Evolutionary conservation across 2,888 invertebrate species (phyloP).

Genomic region (Teleiodes luculella): DNA sequence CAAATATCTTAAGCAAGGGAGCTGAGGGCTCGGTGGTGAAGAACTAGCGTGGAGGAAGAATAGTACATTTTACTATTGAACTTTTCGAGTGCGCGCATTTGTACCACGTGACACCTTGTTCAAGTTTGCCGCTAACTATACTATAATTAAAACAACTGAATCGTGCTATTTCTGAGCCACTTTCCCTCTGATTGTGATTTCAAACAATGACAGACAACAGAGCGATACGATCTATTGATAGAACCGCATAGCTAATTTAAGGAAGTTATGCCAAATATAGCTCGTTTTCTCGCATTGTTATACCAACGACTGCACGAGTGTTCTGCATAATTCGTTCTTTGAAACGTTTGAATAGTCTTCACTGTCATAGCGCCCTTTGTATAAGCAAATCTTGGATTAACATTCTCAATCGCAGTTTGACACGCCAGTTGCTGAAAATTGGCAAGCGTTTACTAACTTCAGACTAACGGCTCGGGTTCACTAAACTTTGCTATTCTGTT

Average conservation of each 20-base stretch:
- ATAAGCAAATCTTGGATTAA: constrained; percentile 23
- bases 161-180: neutral
- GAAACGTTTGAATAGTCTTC: neutral
- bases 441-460: constrained; percentile 32
- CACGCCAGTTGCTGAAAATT: constrained; percentile 30
- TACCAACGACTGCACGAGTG: neutral
- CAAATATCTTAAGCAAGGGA: too few species aligned
- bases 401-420: constrained; percentile 22
- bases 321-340: neutral
- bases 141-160: neutral
- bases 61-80: too few species aligned
- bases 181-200: neutral
- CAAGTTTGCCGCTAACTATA: too few species aligned
- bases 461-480: constrained; percentile 40
- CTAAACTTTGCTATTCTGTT: constrained; percentile 53
- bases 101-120: too few species aligned
- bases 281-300: neutral
- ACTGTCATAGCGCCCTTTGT: constrained; percentile 14
- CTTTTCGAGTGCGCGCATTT: too few species aligned
- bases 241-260: constrained; percentile 24
- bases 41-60: too few species aligned
- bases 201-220: constrained; percentile 1
- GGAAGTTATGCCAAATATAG: neutral
- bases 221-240: neutral
- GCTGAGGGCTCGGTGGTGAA: too few species aligned